A percentile compares a stretch with the other conserved stretches of the same genome.
These are phyloP conservation scores for Fregata magnificens DNA, from an alignment of 2,113 vertebrate species.

Conservation along the genomic window DNA sequence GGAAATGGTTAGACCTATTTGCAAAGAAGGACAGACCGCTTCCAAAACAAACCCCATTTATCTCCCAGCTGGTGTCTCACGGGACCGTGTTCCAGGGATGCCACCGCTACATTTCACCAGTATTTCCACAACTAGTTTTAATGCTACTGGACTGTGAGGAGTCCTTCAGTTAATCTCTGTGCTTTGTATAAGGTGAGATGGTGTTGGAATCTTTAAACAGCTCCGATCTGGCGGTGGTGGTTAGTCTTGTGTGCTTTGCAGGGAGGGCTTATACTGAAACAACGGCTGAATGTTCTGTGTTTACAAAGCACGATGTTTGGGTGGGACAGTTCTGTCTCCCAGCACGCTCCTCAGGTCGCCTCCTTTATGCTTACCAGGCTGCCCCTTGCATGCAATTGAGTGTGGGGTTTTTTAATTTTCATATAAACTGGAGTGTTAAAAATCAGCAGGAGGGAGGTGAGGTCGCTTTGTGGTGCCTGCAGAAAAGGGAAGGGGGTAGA, in stretches of 20 bases:
- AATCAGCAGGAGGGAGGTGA: neutral
- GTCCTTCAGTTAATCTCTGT: neutral
- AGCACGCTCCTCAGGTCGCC: neutral
- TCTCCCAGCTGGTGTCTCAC: neutral
- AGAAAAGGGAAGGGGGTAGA: neutral
- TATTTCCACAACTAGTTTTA: neutral
- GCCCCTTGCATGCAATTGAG: neutral
- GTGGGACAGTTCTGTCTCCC: neutral
- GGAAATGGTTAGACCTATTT: neutral
- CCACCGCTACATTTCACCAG: fast-evolving
- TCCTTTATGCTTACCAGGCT: neutral
- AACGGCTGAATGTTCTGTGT: neutral
- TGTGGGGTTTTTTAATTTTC: neutral
- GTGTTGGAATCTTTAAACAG: neutral
- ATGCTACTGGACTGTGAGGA: neutral
- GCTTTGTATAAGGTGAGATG: neutral
- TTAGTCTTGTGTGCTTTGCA: neutral
- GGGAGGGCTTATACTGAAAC: neutral
- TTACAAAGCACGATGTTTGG: neutral
- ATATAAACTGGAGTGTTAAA: neutral
- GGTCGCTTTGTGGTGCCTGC: neutral
- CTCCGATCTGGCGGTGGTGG: neutral
- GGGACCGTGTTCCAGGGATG: neutral
- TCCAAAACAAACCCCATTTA: neutral
- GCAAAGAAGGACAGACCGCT: neutral